A percentile compares a stretch with the other conserved stretches of the same genome.
Conservation (phyloP, 2,113 vertebrate genomes). For the Alligator mississippiensis region DNA sequence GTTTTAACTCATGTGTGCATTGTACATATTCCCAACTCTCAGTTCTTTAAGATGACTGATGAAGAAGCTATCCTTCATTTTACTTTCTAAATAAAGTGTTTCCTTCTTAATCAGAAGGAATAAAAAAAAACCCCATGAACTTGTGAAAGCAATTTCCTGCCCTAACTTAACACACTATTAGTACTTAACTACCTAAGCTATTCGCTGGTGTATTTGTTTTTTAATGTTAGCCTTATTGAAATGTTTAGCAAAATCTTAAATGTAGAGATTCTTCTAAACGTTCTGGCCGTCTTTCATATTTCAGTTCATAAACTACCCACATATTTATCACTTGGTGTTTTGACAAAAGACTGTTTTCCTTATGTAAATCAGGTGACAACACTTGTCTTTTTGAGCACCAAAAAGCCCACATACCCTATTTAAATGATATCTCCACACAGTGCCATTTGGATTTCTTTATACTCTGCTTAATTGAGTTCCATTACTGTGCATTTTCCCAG, state of each 20-base stretch:
- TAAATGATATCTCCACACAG: not conserved
- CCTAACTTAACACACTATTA: not conserved
- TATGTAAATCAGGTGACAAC: not conserved
- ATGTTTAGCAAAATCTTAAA: not conserved
- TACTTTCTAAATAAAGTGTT: not conserved
- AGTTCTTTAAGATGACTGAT: not conserved
- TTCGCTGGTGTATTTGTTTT: not conserved
- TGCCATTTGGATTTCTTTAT: constrained; percentile 1
- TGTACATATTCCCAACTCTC: not conserved
- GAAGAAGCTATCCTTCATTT: not conserved
- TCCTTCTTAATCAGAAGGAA: not conserved
- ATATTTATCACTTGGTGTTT: not conserved
- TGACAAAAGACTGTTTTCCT: constrained; percentile 32
- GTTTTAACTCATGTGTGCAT: not conserved
- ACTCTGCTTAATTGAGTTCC: not conserved
- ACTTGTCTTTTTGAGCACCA: not conserved
- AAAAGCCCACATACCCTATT: not conserved
- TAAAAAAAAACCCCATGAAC: not conserved
- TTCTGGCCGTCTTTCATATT: not conserved
- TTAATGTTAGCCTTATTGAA: not conserved
- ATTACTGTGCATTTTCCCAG: not conserved
- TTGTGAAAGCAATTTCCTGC: not conserved
- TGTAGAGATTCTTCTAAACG: not conserved
- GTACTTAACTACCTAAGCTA: not conserved
- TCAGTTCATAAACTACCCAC: not conserved